Evolutionary conservation across 1,140 invertebrate species (phyloP), one percentile per base, ranked within the genome.

Genomic region (Hestina assimilis): DNA sequence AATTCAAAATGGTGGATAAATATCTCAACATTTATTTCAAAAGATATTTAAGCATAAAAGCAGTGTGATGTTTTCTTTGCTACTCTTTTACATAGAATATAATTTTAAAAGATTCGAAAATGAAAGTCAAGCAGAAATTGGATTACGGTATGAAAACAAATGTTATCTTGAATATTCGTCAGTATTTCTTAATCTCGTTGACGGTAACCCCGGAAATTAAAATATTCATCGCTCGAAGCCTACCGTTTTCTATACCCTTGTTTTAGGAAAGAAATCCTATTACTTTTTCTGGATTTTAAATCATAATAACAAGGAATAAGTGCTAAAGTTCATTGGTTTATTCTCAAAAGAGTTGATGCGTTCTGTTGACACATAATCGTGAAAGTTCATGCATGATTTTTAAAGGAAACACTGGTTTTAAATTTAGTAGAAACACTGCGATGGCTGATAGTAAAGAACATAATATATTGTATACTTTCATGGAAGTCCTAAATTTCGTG

Each of bases 141-240:
- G 46, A 31, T 58, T 21, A 45, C 51, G 15, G 29, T 29, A 33
- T 47, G 23, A 52, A 46, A 45, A 41, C 48, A 40, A 52, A 45
- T 40, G 48, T 59, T 59, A 52, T 59, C 48, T 15, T 45, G 42
- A 47, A 52, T 35, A 46, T 45, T 59, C 46, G 45, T 51, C 50
- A 55, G 55, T 63, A 56, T 59, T 60, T 59, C 60, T 57, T 63
- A 63, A 67, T 66, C 63, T 57, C 59, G 63, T 66, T 58, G 50
- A 62, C 55, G 42, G 38, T 58, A 58, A 52, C 51, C 28, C 35
- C 60, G 60, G 60, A 67, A 67, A 67, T 67, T 67, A 63, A 67
- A 67, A 63, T 59, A 63, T 63, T 66, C 51, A 59, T 31, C 54
- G 59, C 43, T 26, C 17, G 38, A 61, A 47, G 51, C 40, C 40